Conservation (phyloP, 2,797 vertebrate species). For the Acomys russatus region DNA sequence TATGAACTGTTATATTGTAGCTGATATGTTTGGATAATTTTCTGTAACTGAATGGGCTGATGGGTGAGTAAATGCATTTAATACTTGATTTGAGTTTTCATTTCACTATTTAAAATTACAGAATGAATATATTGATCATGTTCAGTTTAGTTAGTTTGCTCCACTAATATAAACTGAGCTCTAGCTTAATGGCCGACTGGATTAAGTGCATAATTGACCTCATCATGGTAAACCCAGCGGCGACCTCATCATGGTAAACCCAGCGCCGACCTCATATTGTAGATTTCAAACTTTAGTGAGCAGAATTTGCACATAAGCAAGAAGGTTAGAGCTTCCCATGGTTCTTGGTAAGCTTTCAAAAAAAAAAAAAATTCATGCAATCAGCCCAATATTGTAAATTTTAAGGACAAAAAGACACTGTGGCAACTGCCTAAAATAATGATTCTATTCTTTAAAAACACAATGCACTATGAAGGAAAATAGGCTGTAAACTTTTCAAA, state of each 20-base stretch:
- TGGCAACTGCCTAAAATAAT: constrained; percentile 43
- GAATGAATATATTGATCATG: constrained; percentile 35
- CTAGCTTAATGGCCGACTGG: not conserved
- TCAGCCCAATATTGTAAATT: not conserved
- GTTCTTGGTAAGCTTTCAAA: not conserved
- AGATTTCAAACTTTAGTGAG: constrained; percentile 3
- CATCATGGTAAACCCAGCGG: not conserved
- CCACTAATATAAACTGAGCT: not conserved
- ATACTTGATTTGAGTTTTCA: not conserved
- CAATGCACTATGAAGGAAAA: not conserved
- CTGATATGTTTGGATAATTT: not conserved
- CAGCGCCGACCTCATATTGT: not conserved
- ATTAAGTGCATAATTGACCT: constrained; percentile 11
- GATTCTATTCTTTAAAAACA: constrained; percentile 23
- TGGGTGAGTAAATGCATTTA: not conserved
- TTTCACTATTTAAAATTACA: constrained; percentile 18
- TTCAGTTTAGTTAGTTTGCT: constrained; percentile 28
- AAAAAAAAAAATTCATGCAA: not conserved
- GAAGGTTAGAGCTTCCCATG: not conserved
- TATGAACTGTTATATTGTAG: not conserved
- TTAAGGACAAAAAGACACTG: not conserved
- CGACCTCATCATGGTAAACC: not conserved
- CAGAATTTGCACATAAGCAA: not conserved
- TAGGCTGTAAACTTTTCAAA: not conserved
- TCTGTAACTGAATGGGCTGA: not conserved